Conservation (phyloP, 2,113 vertebrate species). For the Trematocara nigrifrons region DNA sequence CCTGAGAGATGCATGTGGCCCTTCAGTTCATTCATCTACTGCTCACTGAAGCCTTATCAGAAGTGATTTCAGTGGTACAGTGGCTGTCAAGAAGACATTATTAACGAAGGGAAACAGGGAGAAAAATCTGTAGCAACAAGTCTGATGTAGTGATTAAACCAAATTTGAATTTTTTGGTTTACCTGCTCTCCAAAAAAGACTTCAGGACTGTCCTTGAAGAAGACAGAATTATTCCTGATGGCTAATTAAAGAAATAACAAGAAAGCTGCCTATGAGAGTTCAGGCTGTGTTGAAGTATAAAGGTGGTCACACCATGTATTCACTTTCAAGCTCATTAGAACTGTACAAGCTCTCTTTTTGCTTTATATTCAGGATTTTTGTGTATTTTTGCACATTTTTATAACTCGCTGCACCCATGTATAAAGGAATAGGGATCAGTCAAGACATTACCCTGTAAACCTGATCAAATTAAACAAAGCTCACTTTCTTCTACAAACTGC, state of each 20-base stretch:
- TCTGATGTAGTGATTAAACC: neutral
- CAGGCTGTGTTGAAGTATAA: neutral
- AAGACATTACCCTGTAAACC: neutral
- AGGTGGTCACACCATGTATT: neutral
- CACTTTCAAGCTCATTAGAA: neutral
- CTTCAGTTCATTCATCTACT: neutral
- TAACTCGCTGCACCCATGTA: neutral
- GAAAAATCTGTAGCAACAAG: neutral
- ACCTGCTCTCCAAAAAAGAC: neutral
- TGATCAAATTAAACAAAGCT: neutral
- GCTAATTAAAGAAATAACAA: neutral
- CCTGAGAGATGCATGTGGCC: neutral
- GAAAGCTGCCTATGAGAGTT: neutral
- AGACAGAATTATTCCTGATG: neutral
- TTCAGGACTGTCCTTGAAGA: neutral
- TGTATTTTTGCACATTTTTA: neutral
- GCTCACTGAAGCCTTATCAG: neutral
- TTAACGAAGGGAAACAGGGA: neutral
- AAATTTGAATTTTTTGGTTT: neutral
- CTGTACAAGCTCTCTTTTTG: neutral
- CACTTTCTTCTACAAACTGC: neutral
- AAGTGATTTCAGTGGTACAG: neutral
- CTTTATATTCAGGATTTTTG: accelerated
- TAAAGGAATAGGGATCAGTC: neutral
- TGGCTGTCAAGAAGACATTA: neutral